Evolutionary conservation across 53 echinoderm and acorn worm species (phyloP).

Genomic region (Apostichopus leukothele): DNA sequence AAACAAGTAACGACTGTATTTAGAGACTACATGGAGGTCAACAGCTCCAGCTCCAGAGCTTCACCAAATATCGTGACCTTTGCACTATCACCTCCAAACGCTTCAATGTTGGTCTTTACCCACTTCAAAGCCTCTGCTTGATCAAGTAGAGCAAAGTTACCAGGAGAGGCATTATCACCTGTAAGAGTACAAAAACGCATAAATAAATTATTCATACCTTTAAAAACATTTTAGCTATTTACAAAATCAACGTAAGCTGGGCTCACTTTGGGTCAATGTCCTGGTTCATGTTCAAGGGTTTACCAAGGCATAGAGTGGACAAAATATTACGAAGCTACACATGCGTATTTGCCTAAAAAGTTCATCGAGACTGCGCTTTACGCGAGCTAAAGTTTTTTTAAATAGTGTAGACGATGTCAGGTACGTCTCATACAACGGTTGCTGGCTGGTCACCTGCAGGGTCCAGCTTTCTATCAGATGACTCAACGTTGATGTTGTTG

Average conservation of each 20-base stretch:
- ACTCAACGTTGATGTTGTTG: no score
- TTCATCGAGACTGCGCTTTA: no score
- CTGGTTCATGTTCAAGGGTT: no score
- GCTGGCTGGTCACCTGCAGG: no score
- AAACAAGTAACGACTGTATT: slow-evolving; percentile 62
- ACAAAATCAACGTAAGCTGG: no score
- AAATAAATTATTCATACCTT: not conserved
- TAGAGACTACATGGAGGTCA: slow-evolving; percentile 65
- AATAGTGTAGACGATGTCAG: no score
- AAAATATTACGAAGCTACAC: not conserved
- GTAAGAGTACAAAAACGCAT: not conserved
- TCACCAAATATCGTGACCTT: slow-evolving; percentile 80
- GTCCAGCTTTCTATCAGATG: no score
- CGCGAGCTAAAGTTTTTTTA: no score
- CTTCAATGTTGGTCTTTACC: slow-evolving; percentile 27
- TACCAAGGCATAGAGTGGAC: not conserved
- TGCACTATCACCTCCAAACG: slow-evolving; percentile 73
- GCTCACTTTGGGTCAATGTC: no score
- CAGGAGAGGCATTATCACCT: not conserved
- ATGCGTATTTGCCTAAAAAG: no score
- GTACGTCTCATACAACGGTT: no score
- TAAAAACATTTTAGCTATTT: not conserved
- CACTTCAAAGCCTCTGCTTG: not conserved
- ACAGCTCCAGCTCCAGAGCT: slow-evolving; percentile 75
- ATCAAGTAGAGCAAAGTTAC: not conserved